Evolutionary conservation across 2,888 invertebrate genomes (phyloP).

Genomic region (Marronus borbonicus): DNA sequence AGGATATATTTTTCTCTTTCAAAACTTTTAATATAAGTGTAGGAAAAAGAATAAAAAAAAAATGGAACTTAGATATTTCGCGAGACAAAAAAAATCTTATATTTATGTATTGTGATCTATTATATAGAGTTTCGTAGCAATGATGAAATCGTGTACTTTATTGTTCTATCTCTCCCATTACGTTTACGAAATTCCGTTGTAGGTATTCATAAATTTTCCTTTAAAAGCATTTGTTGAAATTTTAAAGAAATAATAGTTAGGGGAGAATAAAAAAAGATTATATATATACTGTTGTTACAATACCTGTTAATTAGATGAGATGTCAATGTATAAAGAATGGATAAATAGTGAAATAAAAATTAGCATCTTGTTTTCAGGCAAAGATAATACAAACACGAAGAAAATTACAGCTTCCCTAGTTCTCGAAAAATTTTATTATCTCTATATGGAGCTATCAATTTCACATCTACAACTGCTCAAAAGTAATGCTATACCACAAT

Average conservation of each 20-base stretch:
- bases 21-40: conserved; percentile 51
- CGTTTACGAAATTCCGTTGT: conserved; percentile 4
- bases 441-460: too few species aligned
- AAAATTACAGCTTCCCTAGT: background rate
- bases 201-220: background rate
- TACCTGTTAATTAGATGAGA: conserved; percentile 58
- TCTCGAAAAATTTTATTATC: too few species aligned
- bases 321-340: conserved; percentile 49
- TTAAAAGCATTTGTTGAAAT: conserved; percentile 39
- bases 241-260: conserved; percentile 42
- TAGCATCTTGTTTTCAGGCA: conserved; percentile 38
- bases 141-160: conserved; percentile 8
- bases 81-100: conserved; percentile 20
- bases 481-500: too few species aligned
- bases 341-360: conserved; percentile 37
- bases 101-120: conserved; percentile 26
- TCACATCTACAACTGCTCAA: too few species aligned
- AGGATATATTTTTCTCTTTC: conserved; percentile 60
- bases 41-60: conserved; percentile 23
- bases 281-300: conserved; percentile 57
- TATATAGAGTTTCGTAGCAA: conserved; percentile 8
- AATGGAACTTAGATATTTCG: conserved; percentile 4
- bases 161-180: background rate
- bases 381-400: conserved; percentile 38
- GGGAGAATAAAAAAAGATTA: conserved; percentile 47